phyloP scores from a whole-genome alignment of 2,888 invertebrate species.

The Aphodius sticticus region DNA sequence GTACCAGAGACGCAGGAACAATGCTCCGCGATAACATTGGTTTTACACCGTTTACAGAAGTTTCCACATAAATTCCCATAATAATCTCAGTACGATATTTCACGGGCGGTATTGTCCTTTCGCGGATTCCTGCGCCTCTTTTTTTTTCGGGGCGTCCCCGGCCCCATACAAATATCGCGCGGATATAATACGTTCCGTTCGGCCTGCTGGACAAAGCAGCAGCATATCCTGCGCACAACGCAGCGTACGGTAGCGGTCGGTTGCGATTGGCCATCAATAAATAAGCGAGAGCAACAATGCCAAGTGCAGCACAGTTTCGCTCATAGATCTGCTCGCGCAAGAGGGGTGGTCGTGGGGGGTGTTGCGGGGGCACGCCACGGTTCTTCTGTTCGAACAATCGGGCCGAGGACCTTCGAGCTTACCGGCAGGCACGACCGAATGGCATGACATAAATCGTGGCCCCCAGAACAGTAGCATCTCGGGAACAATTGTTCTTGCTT shows the following conservation, averaged over 20 bases:
- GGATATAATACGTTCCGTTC: constrained; percentile 9
- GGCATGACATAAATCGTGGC: constrained; percentile 57
- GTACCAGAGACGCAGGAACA: constrained; percentile 13
- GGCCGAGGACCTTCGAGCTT: constrained; percentile 37
- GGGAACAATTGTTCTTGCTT: constrained; percentile 60
- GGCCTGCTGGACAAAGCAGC: constrained; percentile 7
- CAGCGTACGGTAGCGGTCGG: constrained; percentile 46
- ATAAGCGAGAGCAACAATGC: constrained; percentile 60
- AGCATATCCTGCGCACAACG: not conserved
- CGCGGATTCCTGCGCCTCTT: not conserved
- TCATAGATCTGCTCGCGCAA: constrained; percentile 51
- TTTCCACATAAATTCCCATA: constrained; percentile 22
- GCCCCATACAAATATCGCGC: not conserved
- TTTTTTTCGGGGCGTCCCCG: not conserved
- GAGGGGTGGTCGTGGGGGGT: constrained; percentile 50
- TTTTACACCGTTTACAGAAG: constrained; percentile 15
- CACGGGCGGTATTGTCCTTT: constrained; percentile 11
- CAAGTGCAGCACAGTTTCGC: constrained; percentile 55
- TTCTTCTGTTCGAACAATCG: constrained; percentile 48
- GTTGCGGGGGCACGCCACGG: constrained; percentile 39
- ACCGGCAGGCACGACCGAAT: constrained; percentile 48
- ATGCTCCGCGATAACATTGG: constrained; percentile 18
- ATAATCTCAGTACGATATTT: constrained; percentile 14
- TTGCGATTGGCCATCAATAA: constrained; percentile 60
- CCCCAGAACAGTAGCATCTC: constrained; percentile 58